These are phyloP conservation scores for Sander vitreus DNA, from an alignment of 2,113 vertebrate genomes.

Conservation along the genomic window DNA sequence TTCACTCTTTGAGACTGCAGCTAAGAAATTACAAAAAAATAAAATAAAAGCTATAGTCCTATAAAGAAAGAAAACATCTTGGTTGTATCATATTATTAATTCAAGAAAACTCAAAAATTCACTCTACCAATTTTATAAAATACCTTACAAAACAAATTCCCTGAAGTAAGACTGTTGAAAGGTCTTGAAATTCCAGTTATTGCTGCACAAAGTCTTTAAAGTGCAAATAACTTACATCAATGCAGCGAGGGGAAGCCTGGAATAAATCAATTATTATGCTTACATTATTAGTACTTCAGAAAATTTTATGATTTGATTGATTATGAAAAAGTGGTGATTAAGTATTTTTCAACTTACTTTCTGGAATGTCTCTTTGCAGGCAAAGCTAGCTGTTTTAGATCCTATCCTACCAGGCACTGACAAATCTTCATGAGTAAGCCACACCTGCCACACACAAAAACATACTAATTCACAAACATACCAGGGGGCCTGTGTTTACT, in stretches of 20 bases:
- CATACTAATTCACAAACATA: slow-evolving; percentile 33
- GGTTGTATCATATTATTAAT: too few relatives aligned
- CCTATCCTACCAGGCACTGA: slow-evolving; percentile 38
- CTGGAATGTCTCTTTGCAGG: slow-evolving; percentile 50
- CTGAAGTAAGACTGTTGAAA: neutral
- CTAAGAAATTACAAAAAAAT: too few relatives aligned
- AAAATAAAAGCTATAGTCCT: too few relatives aligned
- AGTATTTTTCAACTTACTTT: slow-evolving; percentile 61
- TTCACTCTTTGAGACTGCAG: too few relatives aligned
- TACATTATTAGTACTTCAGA: slow-evolving; percentile 18
- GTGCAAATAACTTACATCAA: neutral
- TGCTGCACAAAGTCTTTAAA: neutral
- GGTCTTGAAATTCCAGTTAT: neutral
- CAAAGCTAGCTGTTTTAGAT: slow-evolving; percentile 28
- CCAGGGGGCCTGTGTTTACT: neutral
- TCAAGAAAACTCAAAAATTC: too few relatives aligned
- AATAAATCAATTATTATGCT: slow-evolving; percentile 18
- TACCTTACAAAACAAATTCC: neutral
- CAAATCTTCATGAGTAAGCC: slow-evolving; percentile 49
- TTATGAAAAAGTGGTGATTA: slow-evolving; percentile 8
- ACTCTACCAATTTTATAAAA: too few relatives aligned
- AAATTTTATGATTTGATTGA: neutral
- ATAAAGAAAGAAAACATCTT: too few relatives aligned
- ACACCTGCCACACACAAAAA: slow-evolving; percentile 68
- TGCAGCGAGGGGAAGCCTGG: neutral